Evolutionary conservation across 1,140 invertebrate genomes (phyloP).

Genomic region (Brachionus rotundiformis): DNA sequence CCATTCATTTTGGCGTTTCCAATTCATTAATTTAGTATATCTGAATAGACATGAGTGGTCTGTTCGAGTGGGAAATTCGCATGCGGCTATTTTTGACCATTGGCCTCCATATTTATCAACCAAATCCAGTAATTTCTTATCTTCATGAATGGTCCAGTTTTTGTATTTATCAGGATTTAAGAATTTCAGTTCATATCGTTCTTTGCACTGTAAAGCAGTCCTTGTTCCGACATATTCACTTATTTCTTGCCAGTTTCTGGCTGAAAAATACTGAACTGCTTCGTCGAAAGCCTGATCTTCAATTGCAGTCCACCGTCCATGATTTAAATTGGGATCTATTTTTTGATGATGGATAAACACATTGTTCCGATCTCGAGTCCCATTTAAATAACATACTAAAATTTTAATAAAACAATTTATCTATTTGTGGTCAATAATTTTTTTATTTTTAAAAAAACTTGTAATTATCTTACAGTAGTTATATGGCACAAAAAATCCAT

Average conservation of each 20-base stretch:
- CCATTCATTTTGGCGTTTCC: conserved; percentile 46
- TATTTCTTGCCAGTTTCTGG: conserved; percentile 50
- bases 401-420: background rate
- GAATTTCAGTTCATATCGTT: conserved; percentile 46
- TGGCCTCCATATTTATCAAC: conserved; percentile 37
- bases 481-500: conserved; percentile 24
- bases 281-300: conserved; percentile 49
- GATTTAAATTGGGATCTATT: conserved; percentile 48
- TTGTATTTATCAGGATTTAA: conserved; percentile 50
- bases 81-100: conserved; percentile 44
- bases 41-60: conserved; percentile 37
- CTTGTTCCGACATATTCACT: conserved; percentile 44
- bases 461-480: conserved; percentile 41
- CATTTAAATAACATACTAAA: conserved; percentile 45
- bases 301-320: conserved; percentile 28
- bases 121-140: conserved; percentile 27
- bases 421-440: no score
- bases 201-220: conserved; percentile 46
- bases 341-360: conserved; percentile 28
- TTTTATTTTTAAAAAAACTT: no score
- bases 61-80: conserved; percentile 18
- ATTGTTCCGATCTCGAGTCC: conserved; percentile 26
- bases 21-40: conserved; percentile 49
- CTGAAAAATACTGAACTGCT: background rate
- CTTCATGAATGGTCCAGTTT: conserved; percentile 42